These are phyloP conservation scores for Araneus ventricosus DNA, from an alignment of 1,140 invertebrate genomes.

Conservation along the genomic window DNA sequence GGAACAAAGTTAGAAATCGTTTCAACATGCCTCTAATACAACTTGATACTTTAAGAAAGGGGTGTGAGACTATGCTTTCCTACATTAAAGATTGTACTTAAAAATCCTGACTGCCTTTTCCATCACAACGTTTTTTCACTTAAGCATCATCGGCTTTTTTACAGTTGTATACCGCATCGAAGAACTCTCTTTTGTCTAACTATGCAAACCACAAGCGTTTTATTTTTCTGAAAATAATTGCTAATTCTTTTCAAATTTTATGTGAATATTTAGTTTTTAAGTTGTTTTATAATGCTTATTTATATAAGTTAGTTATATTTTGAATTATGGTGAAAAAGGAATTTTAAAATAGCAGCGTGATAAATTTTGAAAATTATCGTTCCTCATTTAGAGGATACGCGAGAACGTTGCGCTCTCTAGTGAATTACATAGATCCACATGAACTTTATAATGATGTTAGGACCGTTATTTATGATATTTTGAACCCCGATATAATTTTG, in stretches of 20 bases:
- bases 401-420: background rate
- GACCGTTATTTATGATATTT: background rate
- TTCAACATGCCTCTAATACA: background rate
- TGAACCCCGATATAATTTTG: background rate
- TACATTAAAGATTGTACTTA: background rate
- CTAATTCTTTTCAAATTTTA: too few relatives aligned
- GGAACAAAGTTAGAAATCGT: background rate
- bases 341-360: background rate
- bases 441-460: background rate
- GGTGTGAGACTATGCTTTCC: background rate
- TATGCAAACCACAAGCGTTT: too few relatives aligned
- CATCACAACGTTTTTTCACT: background rate
- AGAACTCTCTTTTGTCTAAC: too few relatives aligned
- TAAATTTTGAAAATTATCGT: background rate
- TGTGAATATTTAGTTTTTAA: too few relatives aligned
- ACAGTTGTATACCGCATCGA: too few relatives aligned
- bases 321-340: background rate
- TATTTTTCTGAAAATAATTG: too few relatives aligned
- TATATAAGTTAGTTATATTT: background rate
- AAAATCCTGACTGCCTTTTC: background rate
- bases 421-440: background rate
- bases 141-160: accelerated
- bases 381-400: background rate
- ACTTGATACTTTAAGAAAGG: background rate
- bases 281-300: background rate